Base-by-base conservation (phyloP, 2,797 vertebrate species). In the Poecilia gillii region DNA sequence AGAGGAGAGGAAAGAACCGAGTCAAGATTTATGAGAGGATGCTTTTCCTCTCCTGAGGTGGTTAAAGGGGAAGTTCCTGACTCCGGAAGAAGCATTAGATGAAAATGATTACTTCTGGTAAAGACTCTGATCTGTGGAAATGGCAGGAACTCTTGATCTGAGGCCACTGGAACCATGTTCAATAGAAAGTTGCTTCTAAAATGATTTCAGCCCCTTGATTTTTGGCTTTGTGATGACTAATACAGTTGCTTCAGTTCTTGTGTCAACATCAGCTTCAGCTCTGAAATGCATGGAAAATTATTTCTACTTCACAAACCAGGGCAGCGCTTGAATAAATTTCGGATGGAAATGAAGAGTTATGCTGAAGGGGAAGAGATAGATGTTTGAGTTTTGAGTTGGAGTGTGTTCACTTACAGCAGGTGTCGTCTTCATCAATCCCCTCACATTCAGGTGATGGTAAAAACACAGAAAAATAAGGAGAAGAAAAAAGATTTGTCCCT, bases 21-120 rank as follows among this genome's bases (percentile, higher is more conserved):
- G 84, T 77, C 43, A 46, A 87, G 82, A 91, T 90, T 90, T 75
- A 90, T 88, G 78, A 85, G 75, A 82, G 79, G 81, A 76, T 80
- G 74, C 73, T 86, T 85, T 82, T 80, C 59, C 74, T 89, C 77
- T 81, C 76, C 76, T 23, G 81, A 83, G 82, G 75, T 81, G 80
- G 80, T 77, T 85, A 70, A 78, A 84, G 83, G 79, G 80, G 76
- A 90, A 86, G 75, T 81, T 87, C 72, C 84, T 87, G 84, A 86
- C 82, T 86, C 81, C 74, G 87, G 82, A 87, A 78, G 77, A 75
- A 49, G 83, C 78, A 45, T 75, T 76, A 80, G 84, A 85, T 87
- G 23, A 88, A 89, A 88, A 81, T 84, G 75, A 90, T 86, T 80
- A 87, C 86, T 72, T 80, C 64, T 79, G 78, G 55, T 62, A 18